Base-by-base conservation (phyloP, 1,140 invertebrate species). In the Drosophila sproati region DNA sequence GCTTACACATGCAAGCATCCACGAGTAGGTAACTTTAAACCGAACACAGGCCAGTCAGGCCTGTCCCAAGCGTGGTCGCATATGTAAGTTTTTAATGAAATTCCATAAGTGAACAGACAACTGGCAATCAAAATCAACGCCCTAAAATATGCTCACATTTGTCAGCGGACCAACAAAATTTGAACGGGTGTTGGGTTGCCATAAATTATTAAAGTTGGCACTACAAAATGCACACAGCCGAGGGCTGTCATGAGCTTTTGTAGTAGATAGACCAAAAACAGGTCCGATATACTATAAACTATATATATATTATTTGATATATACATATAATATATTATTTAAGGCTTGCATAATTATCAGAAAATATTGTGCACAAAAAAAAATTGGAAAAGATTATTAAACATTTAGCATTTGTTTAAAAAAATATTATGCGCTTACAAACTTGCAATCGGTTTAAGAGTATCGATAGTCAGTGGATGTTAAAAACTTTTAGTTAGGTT, bases 51-150 rank as follows among this genome's bases (percentile, higher is more conserved):
- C n/a, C 20, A 43, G 10, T 1, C 10, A 8, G 7, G 39, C 10
- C 39, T 43, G 10, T 43, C 39, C 39, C 41, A 20, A 3, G 2
- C 8, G 5, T 6, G 28, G 4, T 29, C 8, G n/a, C 12, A 55
- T 37, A 39, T 29, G 51, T 41, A 62, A 69, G 54, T 61, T 82
- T 80, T 70, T 87, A 89, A 89, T 89, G 71, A 89, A 88, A 88
- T 88, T 88, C 85, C 85, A 85, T 85, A 85, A 88, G 45, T 59
- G 73, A 52, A 45, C 39, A 48, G 59, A 72, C 69, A 75, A 72
- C 61, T 67, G 62, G 70, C 74, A 77, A 79, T 72, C 82, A 80
- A 78, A 81, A 79, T 87, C 72, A 79, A 80, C 82, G 70, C 47
- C 55, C 68, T 34, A 41, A 72, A 72, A 66, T 76, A 66, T 76